Evolutionary conservation across 2,888 invertebrate species (phyloP).

Genomic region (Coelinius sp.): DNA sequence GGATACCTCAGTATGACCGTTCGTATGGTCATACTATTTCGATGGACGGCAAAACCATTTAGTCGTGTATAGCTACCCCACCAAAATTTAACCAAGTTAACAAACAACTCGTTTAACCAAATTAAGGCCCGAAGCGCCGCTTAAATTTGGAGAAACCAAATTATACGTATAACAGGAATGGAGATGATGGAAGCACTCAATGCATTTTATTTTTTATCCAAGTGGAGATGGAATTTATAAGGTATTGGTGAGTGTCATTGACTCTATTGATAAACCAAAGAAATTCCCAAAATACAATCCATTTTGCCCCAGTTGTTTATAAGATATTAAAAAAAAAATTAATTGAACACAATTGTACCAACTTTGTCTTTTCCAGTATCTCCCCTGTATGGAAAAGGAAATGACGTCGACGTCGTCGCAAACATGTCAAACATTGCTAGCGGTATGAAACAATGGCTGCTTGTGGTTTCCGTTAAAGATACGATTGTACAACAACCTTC

Average conservation of each 20-base stretch:
- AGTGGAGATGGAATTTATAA: not conserved
- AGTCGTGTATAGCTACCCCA: slow-evolving; percentile 46
- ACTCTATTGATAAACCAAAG: too few species aligned
- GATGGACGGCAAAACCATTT: slow-evolving; percentile 52
- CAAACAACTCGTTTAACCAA: slow-evolving; percentile 70
- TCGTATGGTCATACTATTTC: slow-evolving; percentile 44
- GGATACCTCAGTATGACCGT: slow-evolving; percentile 26
- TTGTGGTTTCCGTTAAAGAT: slow-evolving; percentile 66
- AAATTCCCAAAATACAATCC: too few species aligned
- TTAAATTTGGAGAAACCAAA: slow-evolving; percentile 68
- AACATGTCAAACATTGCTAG: slow-evolving; percentile 63
- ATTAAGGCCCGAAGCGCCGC: slow-evolving; percentile 65
- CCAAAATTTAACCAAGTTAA: slow-evolving; percentile 67
- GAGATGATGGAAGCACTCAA: not conserved
- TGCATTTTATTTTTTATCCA: too few species aligned
- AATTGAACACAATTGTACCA: not conserved
- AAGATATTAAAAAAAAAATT: too few species aligned
- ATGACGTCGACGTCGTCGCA: slow-evolving; percentile 57
- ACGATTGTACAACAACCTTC: slow-evolving; percentile 58
- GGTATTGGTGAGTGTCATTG: not conserved
- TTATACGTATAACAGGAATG: slow-evolving; percentile 52
- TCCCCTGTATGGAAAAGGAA: slow-evolving; percentile 59
- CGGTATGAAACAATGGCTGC: slow-evolving; percentile 62
- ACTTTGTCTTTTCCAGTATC: not conserved
- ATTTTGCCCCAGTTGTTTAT: too few species aligned